Evolutionary conservation across 2,113 vertebrate genomes (phyloP), one percentile per base, ranked within the genome.

Genomic region (Hyperoodon ampullatus): DNA sequence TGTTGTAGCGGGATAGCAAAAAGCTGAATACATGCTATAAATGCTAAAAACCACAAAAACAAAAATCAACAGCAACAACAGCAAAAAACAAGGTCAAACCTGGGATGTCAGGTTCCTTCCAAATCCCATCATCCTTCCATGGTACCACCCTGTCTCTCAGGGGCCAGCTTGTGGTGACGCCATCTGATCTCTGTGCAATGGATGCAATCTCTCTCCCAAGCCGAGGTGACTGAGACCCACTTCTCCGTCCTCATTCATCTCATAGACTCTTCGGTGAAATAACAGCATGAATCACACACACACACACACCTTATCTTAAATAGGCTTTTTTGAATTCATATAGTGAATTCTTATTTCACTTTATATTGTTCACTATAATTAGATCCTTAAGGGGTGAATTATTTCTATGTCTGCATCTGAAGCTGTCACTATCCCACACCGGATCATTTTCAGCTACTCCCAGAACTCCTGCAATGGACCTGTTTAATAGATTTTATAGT

Each of bases 1-100:
- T 60, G 13, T 95, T 94, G 65, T 94, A 96, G 96, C 60, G 83
- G 42, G 33, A 53, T 74, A 96, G 68, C 90, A 96, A 75, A 96
- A 91, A 95, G 61, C 50, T 75, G 60, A 87, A 70, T 78, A 55
- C 87, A 77, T 75, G 83, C 74, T 35, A 23, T 81, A 72, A 81
- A 95, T 35, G 12, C n/a, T 94, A 81, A 88, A 55, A 55, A 19
- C 2, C 16, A 21, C 16, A 55, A 55, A 55, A 19, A 21, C 55
- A 55, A 55, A 55, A 55, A 55, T 19, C 6, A 19, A 55, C 55
- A 21, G 2, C 55, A 55, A 2, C 18, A 19, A 8, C 55, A 55
- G 55, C 55, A 55, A 55, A 55, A 8, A 2, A 19, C 55, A 55
- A 55, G 16, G 42, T 33, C 61, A 66, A 63, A 72, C 6, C 16